Percentiles rank a stretch among this genome's conserved stretches.
Conservation (phyloP, 2,888 invertebrate species). For the Torymus texanus region DNA sequence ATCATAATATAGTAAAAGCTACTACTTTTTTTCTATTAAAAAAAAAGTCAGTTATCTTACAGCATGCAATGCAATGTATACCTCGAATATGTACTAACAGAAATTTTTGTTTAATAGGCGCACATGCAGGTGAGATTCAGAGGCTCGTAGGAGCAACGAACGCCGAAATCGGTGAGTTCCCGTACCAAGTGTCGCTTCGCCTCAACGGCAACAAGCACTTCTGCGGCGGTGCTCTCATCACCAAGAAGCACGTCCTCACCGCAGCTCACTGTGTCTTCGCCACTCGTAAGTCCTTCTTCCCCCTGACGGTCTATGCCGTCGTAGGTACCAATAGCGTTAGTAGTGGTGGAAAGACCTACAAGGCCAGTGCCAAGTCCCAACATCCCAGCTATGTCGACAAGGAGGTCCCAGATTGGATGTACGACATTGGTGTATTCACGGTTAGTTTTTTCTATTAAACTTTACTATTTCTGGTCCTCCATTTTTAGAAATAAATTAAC, state of each 20-base stretch:
- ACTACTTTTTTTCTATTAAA: too few species aligned
- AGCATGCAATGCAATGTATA: too few species aligned
- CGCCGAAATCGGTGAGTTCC: constrained; percentile 54
- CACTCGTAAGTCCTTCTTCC: not conserved
- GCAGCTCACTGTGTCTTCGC: constrained; percentile 57
- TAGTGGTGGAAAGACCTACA: constrained; percentile 45
- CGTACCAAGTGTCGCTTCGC: constrained; percentile 56
- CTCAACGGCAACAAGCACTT: constrained; percentile 13
- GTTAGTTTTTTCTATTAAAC: constrained; percentile 26
- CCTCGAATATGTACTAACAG: too few species aligned
- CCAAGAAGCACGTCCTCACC: constrained; percentile 52
- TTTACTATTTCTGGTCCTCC: too few species aligned
- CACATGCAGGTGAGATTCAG: constrained; percentile 3
- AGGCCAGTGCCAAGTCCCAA: not conserved
- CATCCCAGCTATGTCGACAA: constrained; percentile 36
- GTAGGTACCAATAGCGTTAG: constrained; percentile 39
- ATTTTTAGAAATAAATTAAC: too few species aligned
- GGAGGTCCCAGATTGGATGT: constrained; percentile 9
- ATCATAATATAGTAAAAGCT: too few species aligned
- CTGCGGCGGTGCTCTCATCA: constrained; percentile 58
- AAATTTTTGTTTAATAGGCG: not conserved
- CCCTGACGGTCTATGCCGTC: constrained; percentile 7
- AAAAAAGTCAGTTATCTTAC: too few species aligned
- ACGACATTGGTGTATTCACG: constrained; percentile 56
- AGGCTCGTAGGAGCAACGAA: constrained; percentile 49